A percentile compares a stretch with the other conserved stretches of the same genome.
phyloP scores from a whole-genome alignment of 1,140 invertebrate species.

The Globodera ellingtonae region DNA sequence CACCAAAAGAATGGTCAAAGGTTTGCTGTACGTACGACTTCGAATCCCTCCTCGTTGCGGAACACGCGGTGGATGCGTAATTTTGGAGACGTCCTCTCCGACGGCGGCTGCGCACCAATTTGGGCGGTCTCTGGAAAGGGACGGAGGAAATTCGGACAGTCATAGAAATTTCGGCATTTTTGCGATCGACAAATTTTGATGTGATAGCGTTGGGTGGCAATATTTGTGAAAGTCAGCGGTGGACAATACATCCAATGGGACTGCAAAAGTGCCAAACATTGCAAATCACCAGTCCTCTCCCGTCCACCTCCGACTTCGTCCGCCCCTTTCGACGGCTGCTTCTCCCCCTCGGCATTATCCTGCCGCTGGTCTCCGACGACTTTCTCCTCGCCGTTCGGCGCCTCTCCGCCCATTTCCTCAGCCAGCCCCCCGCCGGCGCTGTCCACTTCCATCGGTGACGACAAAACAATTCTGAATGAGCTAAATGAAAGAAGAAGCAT shows the following conservation, averaged over 20 bases:
- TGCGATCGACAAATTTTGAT: background rate
- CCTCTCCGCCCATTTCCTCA: background rate
- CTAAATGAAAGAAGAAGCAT: too few species aligned
- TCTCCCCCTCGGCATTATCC: background rate
- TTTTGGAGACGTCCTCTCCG: background rate
- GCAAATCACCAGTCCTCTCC: background rate
- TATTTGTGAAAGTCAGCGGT: background rate
- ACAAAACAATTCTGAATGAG: background rate
- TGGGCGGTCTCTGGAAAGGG: background rate
- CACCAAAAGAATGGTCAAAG: too few species aligned
- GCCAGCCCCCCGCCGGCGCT: too few species aligned
- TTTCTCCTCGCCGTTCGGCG: background rate
- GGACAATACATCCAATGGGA: too few species aligned
- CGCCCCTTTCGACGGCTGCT: background rate
- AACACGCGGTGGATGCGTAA: background rate
- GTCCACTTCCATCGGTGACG: background rate
- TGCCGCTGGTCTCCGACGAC: background rate
- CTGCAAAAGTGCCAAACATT: background rate
- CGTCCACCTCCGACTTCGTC: background rate
- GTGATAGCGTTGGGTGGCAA: background rate
- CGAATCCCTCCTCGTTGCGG: background rate
- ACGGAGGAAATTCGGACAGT: background rate
- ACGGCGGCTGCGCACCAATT: background rate
- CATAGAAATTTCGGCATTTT: background rate
- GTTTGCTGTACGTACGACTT: background rate